These are phyloP conservation scores for Pangasianodon gigas DNA, from an alignment of 2,113 vertebrate species.

Conservation along the genomic window DNA sequence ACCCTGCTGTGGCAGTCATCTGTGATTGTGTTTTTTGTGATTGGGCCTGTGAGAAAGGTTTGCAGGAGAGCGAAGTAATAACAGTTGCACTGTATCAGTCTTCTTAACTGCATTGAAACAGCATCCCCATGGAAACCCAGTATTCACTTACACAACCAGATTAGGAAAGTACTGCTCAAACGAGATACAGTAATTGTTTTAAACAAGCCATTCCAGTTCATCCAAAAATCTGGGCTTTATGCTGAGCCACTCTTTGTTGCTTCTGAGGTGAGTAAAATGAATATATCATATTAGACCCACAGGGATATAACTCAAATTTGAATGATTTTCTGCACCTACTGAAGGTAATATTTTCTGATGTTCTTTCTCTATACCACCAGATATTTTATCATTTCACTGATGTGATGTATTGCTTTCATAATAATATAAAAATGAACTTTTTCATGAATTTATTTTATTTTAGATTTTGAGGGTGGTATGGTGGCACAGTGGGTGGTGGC, in stretches of 20 bases:
- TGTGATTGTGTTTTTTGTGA: slow-evolving; percentile 5
- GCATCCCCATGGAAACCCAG: slow-evolving; percentile 20
- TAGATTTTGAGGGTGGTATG: not conserved
- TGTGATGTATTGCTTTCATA: not conserved
- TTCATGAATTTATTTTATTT: not conserved
- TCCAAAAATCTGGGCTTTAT: not conserved
- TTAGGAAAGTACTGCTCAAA: slow-evolving; percentile 16
- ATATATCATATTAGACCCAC: not conserved
- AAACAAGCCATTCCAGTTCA: not conserved
- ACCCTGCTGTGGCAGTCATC: not conserved
- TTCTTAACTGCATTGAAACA: not conserved
- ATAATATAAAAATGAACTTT: not conserved
- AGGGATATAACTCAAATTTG: slow-evolving; percentile 7
- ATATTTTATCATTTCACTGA: not conserved
- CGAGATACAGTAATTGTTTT: slow-evolving; percentile 14
- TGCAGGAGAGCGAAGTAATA: slow-evolving; percentile 19
- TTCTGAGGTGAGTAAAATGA: not conserved
- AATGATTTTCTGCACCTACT: not conserved
- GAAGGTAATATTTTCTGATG: not conserved
- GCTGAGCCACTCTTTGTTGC: not conserved
- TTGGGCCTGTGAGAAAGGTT: slow-evolving; percentile 14
- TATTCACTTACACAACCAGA: slow-evolving; percentile 26
- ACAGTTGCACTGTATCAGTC: slow-evolving; percentile 17
- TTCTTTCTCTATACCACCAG: not conserved
- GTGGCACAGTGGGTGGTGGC: not conserved